phyloP scores from a whole-genome alignment of 2,888 invertebrate species.

The Archips crataeganus region DNA sequence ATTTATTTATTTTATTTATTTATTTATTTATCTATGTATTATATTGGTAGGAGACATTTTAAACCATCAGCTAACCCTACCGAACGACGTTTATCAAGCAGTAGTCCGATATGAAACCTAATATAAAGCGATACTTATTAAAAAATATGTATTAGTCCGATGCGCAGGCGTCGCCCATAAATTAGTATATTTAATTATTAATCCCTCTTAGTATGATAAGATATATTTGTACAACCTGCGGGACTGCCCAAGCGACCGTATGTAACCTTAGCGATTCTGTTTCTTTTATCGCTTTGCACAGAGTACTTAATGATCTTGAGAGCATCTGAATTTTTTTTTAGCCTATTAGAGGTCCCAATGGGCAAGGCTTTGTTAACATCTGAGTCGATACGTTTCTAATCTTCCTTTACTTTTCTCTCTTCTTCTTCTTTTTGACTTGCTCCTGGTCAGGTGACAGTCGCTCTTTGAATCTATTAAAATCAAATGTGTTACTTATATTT shows the following conservation, averaged over 20 bases:
- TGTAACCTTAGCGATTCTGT: conserved; percentile 81
- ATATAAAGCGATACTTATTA: conserved; percentile 69
- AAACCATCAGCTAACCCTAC: background rate
- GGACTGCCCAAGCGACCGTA: conserved; percentile 66
- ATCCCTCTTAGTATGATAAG: conserved; percentile 79
- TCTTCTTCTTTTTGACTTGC: no score
- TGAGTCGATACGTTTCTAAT: no score
- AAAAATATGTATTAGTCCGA: conserved; percentile 69
- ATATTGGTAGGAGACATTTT: no score
- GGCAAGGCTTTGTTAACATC: no score
- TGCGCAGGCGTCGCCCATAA: conserved; percentile 62
- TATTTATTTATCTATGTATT: no score
- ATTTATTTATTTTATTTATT: no score
- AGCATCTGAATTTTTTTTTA: no score
- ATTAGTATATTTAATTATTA: conserved; percentile 83
- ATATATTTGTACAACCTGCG: conserved; percentile 82
- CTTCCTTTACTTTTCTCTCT: no score
- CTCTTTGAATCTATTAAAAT: no score
- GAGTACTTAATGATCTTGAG: conserved; percentile 51
- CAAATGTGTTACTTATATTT: no score
- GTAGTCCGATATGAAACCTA: conserved; percentile 57
- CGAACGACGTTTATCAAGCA: background rate
- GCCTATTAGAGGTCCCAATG: no score
- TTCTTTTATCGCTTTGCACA: conserved; percentile 65
- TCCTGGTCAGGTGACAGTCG: no score